These are phyloP conservation scores for Macroramphosus scolopax DNA, from an alignment of 2,797 vertebrate genomes.

Conservation along the genomic window DNA sequence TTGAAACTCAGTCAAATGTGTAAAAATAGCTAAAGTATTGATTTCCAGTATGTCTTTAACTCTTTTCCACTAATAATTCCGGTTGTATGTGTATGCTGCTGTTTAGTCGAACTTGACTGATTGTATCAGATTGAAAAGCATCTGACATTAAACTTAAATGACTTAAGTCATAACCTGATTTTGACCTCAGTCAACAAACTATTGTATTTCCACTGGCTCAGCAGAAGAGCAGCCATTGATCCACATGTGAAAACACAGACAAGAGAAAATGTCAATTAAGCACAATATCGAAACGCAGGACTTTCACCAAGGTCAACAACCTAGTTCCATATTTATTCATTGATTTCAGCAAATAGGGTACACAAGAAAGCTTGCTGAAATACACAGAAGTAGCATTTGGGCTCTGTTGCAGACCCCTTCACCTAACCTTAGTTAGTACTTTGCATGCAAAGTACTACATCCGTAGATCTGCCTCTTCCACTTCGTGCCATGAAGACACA, in stretches of 20 bases:
- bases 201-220: conserved; percentile 67
- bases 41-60: conserved; percentile 3
- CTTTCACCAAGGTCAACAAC: conserved; percentile 44
- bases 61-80: conserved; percentile 12
- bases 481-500: too few species aligned
- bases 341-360: conserved; percentile 20
- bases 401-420: neutral
- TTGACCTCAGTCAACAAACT: conserved; percentile 53
- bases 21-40: too few species aligned
- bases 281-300: conserved; percentile 46
- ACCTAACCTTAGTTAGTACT: conserved; percentile 11
- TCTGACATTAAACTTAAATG: conserved; percentile 52
- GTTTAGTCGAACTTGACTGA: conserved; percentile 12
- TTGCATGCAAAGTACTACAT: conserved; percentile 39
- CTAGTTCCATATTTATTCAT: conserved; percentile 17
- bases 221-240: conserved; percentile 60
- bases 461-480: too few species aligned
- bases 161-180: conserved; percentile 45
- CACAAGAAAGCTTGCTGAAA: conserved; percentile 16
- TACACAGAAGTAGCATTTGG: conserved; percentile 1
- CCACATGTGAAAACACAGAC: conserved; percentile 43
- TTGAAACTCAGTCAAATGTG: too few species aligned
- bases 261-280: conserved; percentile 53
- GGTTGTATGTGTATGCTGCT: neutral
- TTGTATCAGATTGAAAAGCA: conserved; percentile 40